phyloP scores from a whole-genome alignment of 37 sponge, comb jelly and placozoan species.

The Corticium candelabrum region DNA sequence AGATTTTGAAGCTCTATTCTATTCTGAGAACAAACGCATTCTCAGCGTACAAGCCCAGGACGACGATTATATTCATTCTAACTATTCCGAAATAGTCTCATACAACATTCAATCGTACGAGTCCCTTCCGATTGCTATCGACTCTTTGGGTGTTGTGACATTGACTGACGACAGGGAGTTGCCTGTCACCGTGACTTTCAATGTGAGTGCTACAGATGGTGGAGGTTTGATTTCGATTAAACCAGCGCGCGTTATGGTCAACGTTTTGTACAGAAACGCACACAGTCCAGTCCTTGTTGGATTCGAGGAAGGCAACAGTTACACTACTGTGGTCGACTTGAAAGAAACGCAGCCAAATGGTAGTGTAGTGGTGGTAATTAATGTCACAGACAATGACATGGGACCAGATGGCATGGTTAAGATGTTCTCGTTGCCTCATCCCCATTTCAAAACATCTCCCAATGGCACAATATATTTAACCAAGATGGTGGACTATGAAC shows the following conservation, averaged over 20 bases:
- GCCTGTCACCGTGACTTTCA: background rate
- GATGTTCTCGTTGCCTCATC: background rate
- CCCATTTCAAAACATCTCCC: background rate
- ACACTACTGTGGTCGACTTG: too few relatives aligned
- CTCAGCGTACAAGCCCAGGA: constrained; percentile 26
- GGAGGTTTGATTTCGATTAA: background rate
- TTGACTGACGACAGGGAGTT: background rate
- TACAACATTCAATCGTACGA: constrained; percentile 25
- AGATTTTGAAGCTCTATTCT: background rate
- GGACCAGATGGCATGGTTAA: background rate
- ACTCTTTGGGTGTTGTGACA: background rate
- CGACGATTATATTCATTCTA: constrained; percentile 32
- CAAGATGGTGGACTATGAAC: background rate
- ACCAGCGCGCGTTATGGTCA: background rate
- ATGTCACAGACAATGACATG: background rate
- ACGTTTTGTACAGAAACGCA: background rate
- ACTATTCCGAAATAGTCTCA: constrained; percentile 17
- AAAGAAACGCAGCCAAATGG: too few relatives aligned
- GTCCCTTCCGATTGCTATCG: background rate
- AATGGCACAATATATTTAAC: background rate
- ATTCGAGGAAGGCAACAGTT: background rate
- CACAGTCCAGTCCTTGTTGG: background rate
- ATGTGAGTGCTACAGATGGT: background rate
- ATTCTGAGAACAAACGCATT: background rate
- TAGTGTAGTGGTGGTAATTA: too few relatives aligned